These are phyloP conservation scores for Netelia virgata DNA, from an alignment of 2,888 invertebrate species.

Conservation along the genomic window DNA sequence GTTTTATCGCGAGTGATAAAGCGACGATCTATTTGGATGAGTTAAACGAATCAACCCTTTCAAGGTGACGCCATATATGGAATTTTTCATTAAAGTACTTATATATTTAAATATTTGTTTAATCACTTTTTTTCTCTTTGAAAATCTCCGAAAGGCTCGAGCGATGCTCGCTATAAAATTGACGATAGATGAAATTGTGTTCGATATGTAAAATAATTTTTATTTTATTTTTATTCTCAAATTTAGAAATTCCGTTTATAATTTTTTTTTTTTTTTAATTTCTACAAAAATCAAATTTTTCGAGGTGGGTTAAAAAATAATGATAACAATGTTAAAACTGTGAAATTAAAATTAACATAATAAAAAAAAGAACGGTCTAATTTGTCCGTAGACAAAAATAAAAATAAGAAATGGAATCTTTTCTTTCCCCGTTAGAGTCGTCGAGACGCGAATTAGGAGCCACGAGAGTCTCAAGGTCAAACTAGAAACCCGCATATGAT, in stretches of 20 bases:
- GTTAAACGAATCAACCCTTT: not conserved
- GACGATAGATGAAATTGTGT: too few species aligned
- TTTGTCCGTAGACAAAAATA: too few species aligned
- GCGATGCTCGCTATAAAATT: too few species aligned
- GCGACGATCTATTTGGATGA: not conserved
- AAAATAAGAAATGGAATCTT: constrained; percentile 49
- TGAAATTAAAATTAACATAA: too few species aligned
- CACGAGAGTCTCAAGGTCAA: constrained; percentile 54
- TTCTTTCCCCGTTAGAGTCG: not conserved
- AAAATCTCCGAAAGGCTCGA: too few species aligned
- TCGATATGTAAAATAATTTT: not conserved
- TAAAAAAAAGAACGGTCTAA: too few species aligned
- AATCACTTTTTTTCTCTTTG: too few species aligned
- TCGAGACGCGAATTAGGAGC: not conserved
- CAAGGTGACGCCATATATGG: not conserved
- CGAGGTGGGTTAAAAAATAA: too few species aligned
- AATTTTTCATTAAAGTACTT: not conserved
- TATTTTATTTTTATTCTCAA: not conserved
- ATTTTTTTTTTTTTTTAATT: not conserved
- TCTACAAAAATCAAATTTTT: not conserved
- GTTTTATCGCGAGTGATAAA: constrained; percentile 26
- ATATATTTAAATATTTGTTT: too few species aligned
- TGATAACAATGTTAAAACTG: too few species aligned
- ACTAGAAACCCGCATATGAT: constrained; percentile 47
- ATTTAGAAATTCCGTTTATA: not conserved